A percentile compares a stretch with the other conserved stretches of the same genome.
Conservation (phyloP, 2,888 invertebrate genomes). For the Thecocarcelia acutangulata region DNA sequence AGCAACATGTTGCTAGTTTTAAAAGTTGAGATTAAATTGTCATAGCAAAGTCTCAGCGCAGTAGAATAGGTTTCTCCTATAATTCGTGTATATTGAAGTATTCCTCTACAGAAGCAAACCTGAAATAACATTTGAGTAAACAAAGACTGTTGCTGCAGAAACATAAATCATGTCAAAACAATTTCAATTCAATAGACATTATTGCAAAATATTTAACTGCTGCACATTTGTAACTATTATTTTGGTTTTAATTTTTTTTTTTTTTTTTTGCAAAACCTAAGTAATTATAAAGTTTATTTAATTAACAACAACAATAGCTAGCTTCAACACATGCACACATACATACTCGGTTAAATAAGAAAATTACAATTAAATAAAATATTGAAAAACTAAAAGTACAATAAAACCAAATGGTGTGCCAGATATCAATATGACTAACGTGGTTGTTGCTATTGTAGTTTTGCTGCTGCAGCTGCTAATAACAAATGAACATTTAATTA, state of each 20-base stretch:
- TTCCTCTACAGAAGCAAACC: too few relatives aligned
- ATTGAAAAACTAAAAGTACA: conserved; percentile 29
- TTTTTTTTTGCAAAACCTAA: conserved; percentile 55
- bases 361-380: conserved; percentile 14
- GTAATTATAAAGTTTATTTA: conserved; percentile 59
- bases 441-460: background rate
- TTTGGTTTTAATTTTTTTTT: conserved; percentile 41
- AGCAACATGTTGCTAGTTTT: too few relatives aligned
- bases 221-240: background rate
- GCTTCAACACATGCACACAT: background rate
- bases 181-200: conserved; percentile 47
- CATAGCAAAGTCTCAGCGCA: too few relatives aligned
- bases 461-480: conserved; percentile 18
- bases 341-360: background rate
- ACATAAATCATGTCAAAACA: conserved; percentile 67
- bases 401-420: conserved; percentile 21
- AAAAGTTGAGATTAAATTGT: too few relatives aligned
- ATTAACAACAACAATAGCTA: conserved; percentile 47
- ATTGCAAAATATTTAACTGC: conserved; percentile 32
- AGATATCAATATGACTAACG: conserved; percentile 8
- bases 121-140: too few relatives aligned
- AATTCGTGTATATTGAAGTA: too few relatives aligned
- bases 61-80: too few relatives aligned
- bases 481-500: conserved; percentile 65
- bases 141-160: conserved; percentile 29